A percentile compares a stretch with the other conserved stretches of the same genome.
phyloP scores from a whole-genome alignment of 1,140 invertebrate genomes.

The Vollenhovia emeryi region DNA sequence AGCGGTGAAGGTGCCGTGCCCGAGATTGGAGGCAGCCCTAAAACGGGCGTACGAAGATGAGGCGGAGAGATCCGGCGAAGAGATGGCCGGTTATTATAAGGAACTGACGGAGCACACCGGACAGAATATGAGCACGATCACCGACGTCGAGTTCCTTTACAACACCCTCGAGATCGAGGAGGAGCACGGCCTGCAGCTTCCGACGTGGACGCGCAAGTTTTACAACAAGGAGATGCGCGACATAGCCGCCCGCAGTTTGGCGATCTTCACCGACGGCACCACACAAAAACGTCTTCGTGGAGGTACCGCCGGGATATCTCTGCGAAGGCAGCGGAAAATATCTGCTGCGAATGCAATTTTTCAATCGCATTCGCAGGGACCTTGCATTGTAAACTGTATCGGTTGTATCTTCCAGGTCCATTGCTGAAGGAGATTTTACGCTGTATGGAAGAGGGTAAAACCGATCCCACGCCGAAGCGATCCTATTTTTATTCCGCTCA shows the following conservation, averaged over 20 bases:
- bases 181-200: constrained; percentile 88
- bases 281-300: constrained; percentile 91
- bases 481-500: constrained; percentile 90
- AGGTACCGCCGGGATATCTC: constrained; percentile 83
- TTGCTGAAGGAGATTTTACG: constrained; percentile 82
- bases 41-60: constrained; percentile 84
- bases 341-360: not conserved
- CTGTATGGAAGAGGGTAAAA: constrained; percentile 77
- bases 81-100: constrained; percentile 85
- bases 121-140: constrained; percentile 87
- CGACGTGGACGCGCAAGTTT: constrained; percentile 90
- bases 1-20: constrained; percentile 88
- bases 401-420: constrained; percentile 78
- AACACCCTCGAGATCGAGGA: constrained; percentile 90
- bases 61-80: constrained; percentile 48
- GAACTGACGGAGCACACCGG: constrained; percentile 89
- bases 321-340: not conserved
- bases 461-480: constrained; percentile 81
- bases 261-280: constrained; percentile 89
- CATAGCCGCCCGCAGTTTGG: constrained; percentile 89
- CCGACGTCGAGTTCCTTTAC: constrained; percentile 90
- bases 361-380: not conserved
- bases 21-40: constrained; percentile 87
- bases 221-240: constrained; percentile 89
- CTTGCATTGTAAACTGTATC: not conserved